Evolutionary conservation across 2,888 invertebrate genomes (phyloP).

Genomic region (Nephrotoma guestfalica): DNA sequence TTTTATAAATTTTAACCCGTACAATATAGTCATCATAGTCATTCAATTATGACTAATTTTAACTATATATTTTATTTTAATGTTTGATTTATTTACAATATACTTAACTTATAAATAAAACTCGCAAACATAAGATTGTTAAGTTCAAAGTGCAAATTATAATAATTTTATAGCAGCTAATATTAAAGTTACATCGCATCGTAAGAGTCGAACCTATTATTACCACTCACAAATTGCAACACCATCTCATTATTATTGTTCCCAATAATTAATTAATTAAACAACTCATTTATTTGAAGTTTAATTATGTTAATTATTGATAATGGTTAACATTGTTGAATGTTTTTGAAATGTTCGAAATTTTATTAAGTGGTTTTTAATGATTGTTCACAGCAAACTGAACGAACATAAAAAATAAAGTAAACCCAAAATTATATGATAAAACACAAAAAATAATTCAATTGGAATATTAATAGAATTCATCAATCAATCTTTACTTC

Average conservation of each 20-base stretch:
- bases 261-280: background rate
- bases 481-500: background rate
- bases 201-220: too few species aligned
- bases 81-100: too few species aligned
- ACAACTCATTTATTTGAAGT: background rate
- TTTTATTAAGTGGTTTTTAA: background rate
- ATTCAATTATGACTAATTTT: too few species aligned
- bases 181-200: too few species aligned
- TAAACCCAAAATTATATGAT: background rate
- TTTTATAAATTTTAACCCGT: too few species aligned
- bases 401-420: background rate
- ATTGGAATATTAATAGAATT: background rate
- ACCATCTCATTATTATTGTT: background rate
- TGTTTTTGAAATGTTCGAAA: background rate
- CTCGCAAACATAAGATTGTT: too few species aligned
- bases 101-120: too few species aligned
- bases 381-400: background rate
- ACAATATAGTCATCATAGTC: too few species aligned
- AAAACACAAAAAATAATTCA: background rate
- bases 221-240: background rate
- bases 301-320: background rate
- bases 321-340: background rate
- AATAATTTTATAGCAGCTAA: too few species aligned
- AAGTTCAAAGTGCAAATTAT: too few species aligned
- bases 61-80: too few species aligned